Base-by-base conservation (phyloP, 2,888 invertebrate species). In the Rhodophaea formosa region DNA sequence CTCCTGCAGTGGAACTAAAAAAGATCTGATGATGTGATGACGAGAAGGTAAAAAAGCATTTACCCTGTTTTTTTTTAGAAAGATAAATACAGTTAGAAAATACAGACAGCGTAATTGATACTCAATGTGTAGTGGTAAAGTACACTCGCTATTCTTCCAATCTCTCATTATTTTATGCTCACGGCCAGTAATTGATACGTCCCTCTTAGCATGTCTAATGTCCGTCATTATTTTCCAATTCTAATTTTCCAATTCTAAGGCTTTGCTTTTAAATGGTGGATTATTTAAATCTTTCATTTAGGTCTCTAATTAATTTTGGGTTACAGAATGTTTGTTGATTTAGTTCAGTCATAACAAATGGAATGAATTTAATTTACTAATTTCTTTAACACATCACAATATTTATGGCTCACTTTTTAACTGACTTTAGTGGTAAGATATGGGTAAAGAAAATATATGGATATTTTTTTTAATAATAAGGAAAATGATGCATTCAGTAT, bases 151-250 rank as follows among this genome's bases (percentile, higher is more conserved):
- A 39, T 12, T 6, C 39, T 39, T 39, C 39, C 12, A 6, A 39
- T 6, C 5, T 5, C 3, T 39, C 39, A 10, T 12, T 39, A 39
- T 39, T 39, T 39, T 39, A n/a, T 39, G n/a, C 8, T 80, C 79
- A 72, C 32, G 75, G 70, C 71, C 78, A 78, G 83, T 88, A 88
- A 90, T 90, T 88, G 89, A 89, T 89, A 88, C 86, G 74, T 78
- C 84, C 84, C 84, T 84, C 82, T 84, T 81, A 83, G 84, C 79
- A 79, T 76, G 71, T 80, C 83, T 88, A 88, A 88, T 87, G 77
- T 86, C 88, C 74, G 86, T 89, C 84, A 91, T 91, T 90, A 91
- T 91, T 86, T 91, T 88, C 85, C 75, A 85, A 90, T 91, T 89
- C 88, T 74, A 78, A 74, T 91, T 86, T 91, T 88, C 85, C 75